A percentile compares a stretch with the other conserved stretches of the same genome.
phyloP scores from a whole-genome alignment of 2,113 vertebrate genomes.

The Myiagra hebetior region DNA sequence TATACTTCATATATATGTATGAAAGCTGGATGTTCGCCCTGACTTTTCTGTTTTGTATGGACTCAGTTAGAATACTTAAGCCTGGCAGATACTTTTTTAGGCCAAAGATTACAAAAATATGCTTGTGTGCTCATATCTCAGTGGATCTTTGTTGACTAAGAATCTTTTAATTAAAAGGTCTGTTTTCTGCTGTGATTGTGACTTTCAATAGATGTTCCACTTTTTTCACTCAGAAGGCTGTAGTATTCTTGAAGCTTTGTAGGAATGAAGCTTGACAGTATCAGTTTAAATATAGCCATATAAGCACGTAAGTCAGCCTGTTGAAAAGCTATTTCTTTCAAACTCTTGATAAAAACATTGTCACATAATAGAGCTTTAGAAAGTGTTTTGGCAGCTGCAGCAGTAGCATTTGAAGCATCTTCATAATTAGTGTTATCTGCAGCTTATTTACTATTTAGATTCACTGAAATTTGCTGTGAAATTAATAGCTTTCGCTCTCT shows the following conservation, averaged over 20 bases:
- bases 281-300: conserved; percentile 48
- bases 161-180: background rate
- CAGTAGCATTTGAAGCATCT: conserved; percentile 45
- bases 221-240: conserved; percentile 19
- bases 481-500: conserved; percentile 37
- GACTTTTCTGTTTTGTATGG: background rate
- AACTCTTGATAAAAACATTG: conserved; percentile 51
- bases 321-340: conserved; percentile 25
- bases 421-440: conserved; percentile 71
- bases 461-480: conserved; percentile 40
- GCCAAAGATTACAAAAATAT: background rate
- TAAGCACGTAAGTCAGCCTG: conserved; percentile 25
- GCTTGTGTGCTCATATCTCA: background rate
- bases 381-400: conserved; percentile 66
- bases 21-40: background rate
- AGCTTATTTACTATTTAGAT: conserved; percentile 68
- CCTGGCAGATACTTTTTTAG: background rate
- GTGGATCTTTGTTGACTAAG: background rate
- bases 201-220: background rate
- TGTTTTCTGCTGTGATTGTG: background rate
- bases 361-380: conserved; percentile 57
- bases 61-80: background rate
- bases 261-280: conserved; percentile 24
- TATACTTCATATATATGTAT: too few relatives aligned
- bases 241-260: conserved; percentile 35